Base-by-base conservation (phyloP, 2,888 invertebrate genomes). In the Rutpela maculata region DNA sequence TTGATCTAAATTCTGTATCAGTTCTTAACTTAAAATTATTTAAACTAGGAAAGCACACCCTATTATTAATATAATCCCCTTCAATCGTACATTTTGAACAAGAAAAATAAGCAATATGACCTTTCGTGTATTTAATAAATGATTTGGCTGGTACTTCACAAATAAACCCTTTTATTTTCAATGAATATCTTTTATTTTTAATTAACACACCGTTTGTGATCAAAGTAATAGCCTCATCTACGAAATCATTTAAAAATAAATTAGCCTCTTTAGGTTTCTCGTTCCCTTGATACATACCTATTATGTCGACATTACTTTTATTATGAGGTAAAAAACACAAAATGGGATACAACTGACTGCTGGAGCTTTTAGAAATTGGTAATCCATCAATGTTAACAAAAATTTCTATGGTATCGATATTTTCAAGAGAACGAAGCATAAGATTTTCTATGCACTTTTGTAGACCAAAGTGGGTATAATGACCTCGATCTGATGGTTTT, bases 1-100 rank as follows among this genome's bases (percentile, higher is more conserved):
- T 71, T 11, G 11, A 59, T 43, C 63, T 63, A 74, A 79, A 81
- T 66, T 68, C 63, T 38, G 12, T 26, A 73, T 80, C 77, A 43
- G 72, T 79, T 62, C 79, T 55, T 67, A 71, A 57, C 6, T 35
- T 12, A 17, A 72, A 67, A 70, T 75, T 70, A 18, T 65, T 57
- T 17, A 68, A 77, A 38, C 78, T 0, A n/a, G 78, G 76, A 79
- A 82, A 83, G 75, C 66, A 82, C 50, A 81, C 70, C 1, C 75
- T 74, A 60, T 70, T 60, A 18, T 63, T 55, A 9, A 69, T 63
- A 50, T 43, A 79, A 18, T 56, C 62, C 3, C 79, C 79, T 57
- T 77, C 72, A 72, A 66, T 63, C 19, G 79, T 55, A 76, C 83
- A 85, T 75, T 83, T 83, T 63, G 82, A 78, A 67, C 85, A 85